phyloP scores from a whole-genome alignment of 2,113 vertebrate species.

The Echinops telfairi region DNA sequence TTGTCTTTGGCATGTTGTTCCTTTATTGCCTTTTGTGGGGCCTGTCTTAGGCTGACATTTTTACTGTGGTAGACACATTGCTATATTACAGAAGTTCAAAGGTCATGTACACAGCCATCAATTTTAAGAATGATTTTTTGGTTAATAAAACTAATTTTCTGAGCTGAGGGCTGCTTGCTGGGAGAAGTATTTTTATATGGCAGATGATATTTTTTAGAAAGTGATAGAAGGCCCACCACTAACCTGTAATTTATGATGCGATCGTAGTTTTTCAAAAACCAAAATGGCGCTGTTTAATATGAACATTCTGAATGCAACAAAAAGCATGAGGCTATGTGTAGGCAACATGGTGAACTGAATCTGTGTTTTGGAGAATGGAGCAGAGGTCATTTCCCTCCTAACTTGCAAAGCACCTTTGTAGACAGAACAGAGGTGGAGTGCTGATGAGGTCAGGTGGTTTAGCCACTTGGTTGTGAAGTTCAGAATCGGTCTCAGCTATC shows the following conservation, averaged over 20 bases:
- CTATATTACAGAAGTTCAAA: conserved; percentile 79
- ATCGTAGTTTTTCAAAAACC: conserved; percentile 27
- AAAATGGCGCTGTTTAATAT: conserved; percentile 23
- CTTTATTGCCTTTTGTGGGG: conserved; percentile 83
- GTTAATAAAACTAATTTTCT: conserved; percentile 83
- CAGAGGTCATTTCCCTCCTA: not conserved
- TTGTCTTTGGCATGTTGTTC: conserved; percentile 84
- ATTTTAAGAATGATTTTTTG: conserved; percentile 82
- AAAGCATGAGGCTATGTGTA: not conserved
- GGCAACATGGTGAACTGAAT: not conserved
- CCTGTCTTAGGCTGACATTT: conserved; percentile 73
- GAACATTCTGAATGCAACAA: not conserved
- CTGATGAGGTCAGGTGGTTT: not conserved
- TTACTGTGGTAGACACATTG: conserved; percentile 75
- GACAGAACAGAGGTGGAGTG: not conserved
- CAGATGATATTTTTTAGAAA: conserved; percentile 68
- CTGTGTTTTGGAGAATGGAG: not conserved
- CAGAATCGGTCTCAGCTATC: not conserved
- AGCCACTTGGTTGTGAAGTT: not conserved
- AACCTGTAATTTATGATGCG: conserved; percentile 31
- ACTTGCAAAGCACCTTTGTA: conserved; percentile 13
- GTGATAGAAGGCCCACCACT: conserved; percentile 57
- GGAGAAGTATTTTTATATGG: conserved; percentile 68
- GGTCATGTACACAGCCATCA: conserved; percentile 84
- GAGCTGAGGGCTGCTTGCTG: conserved; percentile 74